These are phyloP conservation scores for Drosophila multiciliata DNA, from an alignment of 2,888 invertebrate species.

Conservation along the genomic window DNA sequence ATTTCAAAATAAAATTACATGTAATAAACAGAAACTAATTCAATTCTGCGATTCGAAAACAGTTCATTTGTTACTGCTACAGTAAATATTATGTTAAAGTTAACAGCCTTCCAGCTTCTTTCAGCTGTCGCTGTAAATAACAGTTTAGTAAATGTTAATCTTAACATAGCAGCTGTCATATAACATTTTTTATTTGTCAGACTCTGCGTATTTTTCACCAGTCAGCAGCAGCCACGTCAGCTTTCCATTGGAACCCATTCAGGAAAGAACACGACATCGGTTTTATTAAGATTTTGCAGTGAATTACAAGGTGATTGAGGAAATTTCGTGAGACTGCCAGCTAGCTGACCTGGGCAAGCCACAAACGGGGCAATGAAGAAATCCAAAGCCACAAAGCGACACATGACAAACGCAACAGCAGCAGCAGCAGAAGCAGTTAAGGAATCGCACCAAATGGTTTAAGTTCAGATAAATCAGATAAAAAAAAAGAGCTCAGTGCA, in stretches of 20 bases:
- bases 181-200: conserved; percentile 29
- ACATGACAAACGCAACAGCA: conserved; percentile 50
- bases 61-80: neutral
- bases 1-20: conserved; percentile 1
- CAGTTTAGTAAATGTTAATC: neutral
- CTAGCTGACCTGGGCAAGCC: conserved; percentile 39
- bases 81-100: neutral
- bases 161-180: conserved; percentile 12
- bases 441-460: conserved; percentile 41
- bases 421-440: conserved; percentile 40
- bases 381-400: conserved; percentile 53
- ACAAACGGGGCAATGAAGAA: conserved; percentile 70
- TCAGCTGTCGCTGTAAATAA: conserved; percentile 9
- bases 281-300: conserved; percentile 31
- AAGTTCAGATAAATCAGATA: conserved; percentile 61
- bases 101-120: neutral
- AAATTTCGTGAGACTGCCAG: conserved; percentile 68
- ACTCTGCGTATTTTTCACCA: conserved; percentile 26
- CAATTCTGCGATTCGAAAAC: neutral
- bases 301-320: conserved; percentile 59
- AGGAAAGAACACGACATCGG: conserved; percentile 59
- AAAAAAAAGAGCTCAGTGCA: conserved; percentile 45
- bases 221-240: conserved; percentile 65
- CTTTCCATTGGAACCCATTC: conserved; percentile 49
- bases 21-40: neutral